Conservation (phyloP, 1,140 invertebrate genomes). For the Elymnias hypermnestra region DNA sequence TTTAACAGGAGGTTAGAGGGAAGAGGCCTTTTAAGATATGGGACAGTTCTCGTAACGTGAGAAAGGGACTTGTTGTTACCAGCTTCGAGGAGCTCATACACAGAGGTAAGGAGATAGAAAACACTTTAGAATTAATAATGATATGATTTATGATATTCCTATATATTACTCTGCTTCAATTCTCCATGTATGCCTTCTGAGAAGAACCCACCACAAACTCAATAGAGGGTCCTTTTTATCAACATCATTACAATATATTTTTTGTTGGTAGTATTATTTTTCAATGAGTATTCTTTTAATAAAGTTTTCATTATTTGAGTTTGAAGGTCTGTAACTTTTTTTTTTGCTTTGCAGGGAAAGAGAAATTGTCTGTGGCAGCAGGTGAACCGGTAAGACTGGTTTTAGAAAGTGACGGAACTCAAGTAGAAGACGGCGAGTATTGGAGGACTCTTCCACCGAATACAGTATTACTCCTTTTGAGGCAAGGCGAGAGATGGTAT, state of each 20-base stretch:
- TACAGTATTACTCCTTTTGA: conserved; percentile 91
- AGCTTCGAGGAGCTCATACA: conserved; percentile 94
- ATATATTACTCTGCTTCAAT: too few species aligned
- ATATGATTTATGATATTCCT: too few species aligned
- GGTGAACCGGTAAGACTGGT: conserved; percentile 91
- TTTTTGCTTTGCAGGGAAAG: conserved; percentile 82
- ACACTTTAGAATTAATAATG: not conserved
- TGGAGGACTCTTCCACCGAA: conserved; percentile 94
- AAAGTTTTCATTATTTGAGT: too few species aligned
- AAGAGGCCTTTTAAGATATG: conserved; percentile 98
- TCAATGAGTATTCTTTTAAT: too few species aligned
- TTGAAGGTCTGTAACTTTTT: too few species aligned
- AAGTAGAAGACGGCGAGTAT: conserved; percentile 96
- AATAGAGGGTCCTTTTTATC: not conserved
- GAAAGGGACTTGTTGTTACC: conserved; percentile 94
- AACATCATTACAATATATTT: too few species aligned
- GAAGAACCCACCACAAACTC: too few species aligned
- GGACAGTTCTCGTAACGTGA: conserved; percentile 94
- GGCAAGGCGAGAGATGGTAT: conserved; percentile 93
- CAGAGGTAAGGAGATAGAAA: conserved; percentile 83
- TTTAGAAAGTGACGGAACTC: conserved; percentile 94
- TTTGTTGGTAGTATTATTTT: too few species aligned
- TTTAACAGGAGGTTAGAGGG: conserved; percentile 91
- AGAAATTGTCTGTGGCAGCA: conserved; percentile 90
- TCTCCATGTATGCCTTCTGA: too few species aligned